Evolutionary conservation across 2,797 vertebrate species (phyloP), one percentile per base, ranked within the genome.

Genomic region (Falco novaeseelandiae): DNA sequence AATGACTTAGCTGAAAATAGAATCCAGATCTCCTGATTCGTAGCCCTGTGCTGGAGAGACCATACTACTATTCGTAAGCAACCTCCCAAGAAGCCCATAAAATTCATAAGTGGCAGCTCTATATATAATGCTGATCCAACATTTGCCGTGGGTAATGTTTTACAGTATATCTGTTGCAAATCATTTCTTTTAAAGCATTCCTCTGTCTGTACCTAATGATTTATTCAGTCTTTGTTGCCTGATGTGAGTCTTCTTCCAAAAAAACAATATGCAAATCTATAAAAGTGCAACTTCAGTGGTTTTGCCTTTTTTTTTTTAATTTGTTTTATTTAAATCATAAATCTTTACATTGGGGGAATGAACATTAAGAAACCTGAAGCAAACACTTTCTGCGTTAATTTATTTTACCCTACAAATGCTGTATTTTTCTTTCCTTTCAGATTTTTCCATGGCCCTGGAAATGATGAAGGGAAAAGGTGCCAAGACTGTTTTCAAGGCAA

Each of bases 81-180:
- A 87, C 95, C 92, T 96, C 95, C 95, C 95, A 96, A 94, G 91
- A 93, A 97, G 95, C 54, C 94, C 86, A 96, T 96, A 97, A 97
- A 97, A 93, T 34, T 94, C 51, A 2, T 70, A 87, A 72, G 38
- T 95, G 95, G 89, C 96, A 97, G 95, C 73, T 96, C 91, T 89
- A 72, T 96, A 93, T 90, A 96, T 97, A 96, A 96, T 78, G 72
- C 89, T 86, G 83, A 94, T 96, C 89, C 95, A 86, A 94, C 87
- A 83, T 89, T 96, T 96, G 92, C 95, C 0, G 1, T 92, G 81
- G 88, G 91, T 97, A 89, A 96, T 96, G 85, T 83, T 97, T 97
- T 96, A 93, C 79, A 89, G 83, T 91, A 67, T 87, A 93, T 96
- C 86, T 92, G 88, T 85, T 95, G 87, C 96, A 97, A 97, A 97